These are phyloP conservation scores for Odontocerum albicorne DNA, from an alignment of 2,888 invertebrate genomes.

Conservation along the genomic window DNA sequence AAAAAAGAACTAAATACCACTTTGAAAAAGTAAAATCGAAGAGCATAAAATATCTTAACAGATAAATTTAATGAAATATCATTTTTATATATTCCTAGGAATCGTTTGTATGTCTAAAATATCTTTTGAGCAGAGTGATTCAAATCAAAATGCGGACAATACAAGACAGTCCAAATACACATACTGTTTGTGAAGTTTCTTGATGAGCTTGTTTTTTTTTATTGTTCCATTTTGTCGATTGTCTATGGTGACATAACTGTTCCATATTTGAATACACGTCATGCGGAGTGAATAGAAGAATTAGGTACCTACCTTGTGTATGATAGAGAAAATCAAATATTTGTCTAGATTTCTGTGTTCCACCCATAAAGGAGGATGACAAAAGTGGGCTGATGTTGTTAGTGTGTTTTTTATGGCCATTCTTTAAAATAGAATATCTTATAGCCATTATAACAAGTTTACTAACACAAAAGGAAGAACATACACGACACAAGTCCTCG, in stretches of 20 bases:
- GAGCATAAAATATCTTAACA: too few relatives aligned
- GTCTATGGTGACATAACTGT: constrained; percentile 27
- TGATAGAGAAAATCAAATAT: constrained; percentile 18
- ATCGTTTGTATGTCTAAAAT: too few relatives aligned
- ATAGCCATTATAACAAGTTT: not conserved
- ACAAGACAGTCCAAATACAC: constrained; percentile 14
- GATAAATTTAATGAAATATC: too few relatives aligned
- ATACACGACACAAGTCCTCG: not conserved
- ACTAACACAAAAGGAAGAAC: not conserved
- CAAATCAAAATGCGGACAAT: constrained; percentile 16
- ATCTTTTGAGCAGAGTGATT: too few relatives aligned
- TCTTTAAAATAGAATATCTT: not conserved
- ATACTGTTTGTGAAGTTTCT: constrained; percentile 10
- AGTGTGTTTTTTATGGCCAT: not conserved
- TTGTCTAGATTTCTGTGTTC: constrained; percentile 14
- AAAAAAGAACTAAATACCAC: too few relatives aligned
- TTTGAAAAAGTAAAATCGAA: too few relatives aligned
- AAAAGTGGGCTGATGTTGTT: constrained; percentile 2
- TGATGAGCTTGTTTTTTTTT: constrained; percentile 16
- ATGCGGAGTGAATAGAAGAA: constrained; percentile 19
- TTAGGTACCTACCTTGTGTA: constrained; percentile 11
- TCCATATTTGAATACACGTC: constrained; percentile 24
- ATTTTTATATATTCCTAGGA: too few relatives aligned
- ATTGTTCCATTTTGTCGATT: constrained; percentile 8
- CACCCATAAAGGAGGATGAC: not conserved